Evolutionary conservation across 2,888 invertebrate species (phyloP).

Genomic region (Trichogramma evanescens): DNA sequence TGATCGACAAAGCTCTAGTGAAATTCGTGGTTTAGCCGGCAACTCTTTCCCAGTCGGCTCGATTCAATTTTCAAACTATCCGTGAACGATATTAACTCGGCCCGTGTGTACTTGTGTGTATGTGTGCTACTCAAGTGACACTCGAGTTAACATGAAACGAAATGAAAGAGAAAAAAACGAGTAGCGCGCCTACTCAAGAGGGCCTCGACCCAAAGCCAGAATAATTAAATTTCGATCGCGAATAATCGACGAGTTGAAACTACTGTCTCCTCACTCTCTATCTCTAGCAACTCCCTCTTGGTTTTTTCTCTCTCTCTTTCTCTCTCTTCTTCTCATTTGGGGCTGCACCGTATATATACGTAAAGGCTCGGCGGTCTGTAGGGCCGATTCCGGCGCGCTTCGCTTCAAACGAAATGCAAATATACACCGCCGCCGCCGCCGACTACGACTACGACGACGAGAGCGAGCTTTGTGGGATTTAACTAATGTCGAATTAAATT

Average conservation of each 20-base stretch:
- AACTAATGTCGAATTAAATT: conserved; percentile 35
- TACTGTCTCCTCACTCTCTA: conserved; percentile 1
- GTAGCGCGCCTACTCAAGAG: too few relatives aligned
- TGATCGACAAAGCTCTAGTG: neutral
- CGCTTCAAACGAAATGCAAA: conserved; percentile 22
- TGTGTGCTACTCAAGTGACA: neutral
- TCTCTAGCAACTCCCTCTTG: neutral
- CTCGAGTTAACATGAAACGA: neutral
- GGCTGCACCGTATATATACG: too few relatives aligned
- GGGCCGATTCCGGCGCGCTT: too few relatives aligned
- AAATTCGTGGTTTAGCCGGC: neutral
- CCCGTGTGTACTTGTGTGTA: too few relatives aligned
- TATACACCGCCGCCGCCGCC: neutral
- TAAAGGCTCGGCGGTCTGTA: too few relatives aligned
- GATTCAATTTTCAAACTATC: neutral
- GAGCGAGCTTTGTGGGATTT: conserved; percentile 26
- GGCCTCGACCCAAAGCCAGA: neutral
- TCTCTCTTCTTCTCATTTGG: neutral
- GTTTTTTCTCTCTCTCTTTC: neutral
- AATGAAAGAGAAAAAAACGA: neutral
- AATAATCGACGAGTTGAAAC: conserved; percentile 9
- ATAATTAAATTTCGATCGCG: conserved; percentile 16
- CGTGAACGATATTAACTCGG: neutral
- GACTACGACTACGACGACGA: neutral
- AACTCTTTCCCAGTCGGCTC: neutral